Base-by-base conservation (phyloP, 1,140 invertebrate species). In the Neomicropteryx cornuta region DNA sequence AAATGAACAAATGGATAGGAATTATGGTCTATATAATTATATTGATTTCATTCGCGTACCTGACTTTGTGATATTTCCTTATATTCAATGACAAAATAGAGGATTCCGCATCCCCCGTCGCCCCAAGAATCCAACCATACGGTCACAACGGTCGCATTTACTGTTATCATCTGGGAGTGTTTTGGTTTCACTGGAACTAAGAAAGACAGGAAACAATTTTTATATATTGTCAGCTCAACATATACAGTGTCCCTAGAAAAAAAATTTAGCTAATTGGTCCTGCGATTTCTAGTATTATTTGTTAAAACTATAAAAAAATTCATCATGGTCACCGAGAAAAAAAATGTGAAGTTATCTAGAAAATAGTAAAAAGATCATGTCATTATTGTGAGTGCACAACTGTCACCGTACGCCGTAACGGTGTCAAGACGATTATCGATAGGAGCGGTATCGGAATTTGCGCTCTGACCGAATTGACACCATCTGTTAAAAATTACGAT, bases 131-230 rank as follows among this genome's bases (percentile, higher is more conserved):
- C 83, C 22, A 94, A 58, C 74, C 87, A 87, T 20, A 92, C 74
- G 0, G 83, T 87, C n/a, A 89, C 85, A 36, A 83, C 86, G 0
- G 89, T 90, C 0, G 86, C 80, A 57, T 95, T 95, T 35, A 86
- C 77, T 0, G 83, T 87, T 33, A 92, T 75, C 66, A 88, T 80
- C 56, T 87, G 83, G 0, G 82, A 81, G 45, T 83, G 80, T 42
- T 83, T 83, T 5, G 86, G 86, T 42, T 86, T 83, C 1, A 81
- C 73, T 0, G 81, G 81, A 4, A 79, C 79, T 79, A 57, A 16
- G n/a, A 71, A 66, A 24, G 33, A 21, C 2, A 36, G 16, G 11
- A 35, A 14, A n/a, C 28, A 6, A 8, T 29, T 39, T n/a, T 20
- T 8, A 27, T 42, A 27, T 27, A 8, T 27, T 27, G 8, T 27